Percentiles rank a stretch among this genome's conserved stretches.
Evolutionary conservation across 1,140 invertebrate species (phyloP).

Genomic region (Lordiphosa collinella): DNA sequence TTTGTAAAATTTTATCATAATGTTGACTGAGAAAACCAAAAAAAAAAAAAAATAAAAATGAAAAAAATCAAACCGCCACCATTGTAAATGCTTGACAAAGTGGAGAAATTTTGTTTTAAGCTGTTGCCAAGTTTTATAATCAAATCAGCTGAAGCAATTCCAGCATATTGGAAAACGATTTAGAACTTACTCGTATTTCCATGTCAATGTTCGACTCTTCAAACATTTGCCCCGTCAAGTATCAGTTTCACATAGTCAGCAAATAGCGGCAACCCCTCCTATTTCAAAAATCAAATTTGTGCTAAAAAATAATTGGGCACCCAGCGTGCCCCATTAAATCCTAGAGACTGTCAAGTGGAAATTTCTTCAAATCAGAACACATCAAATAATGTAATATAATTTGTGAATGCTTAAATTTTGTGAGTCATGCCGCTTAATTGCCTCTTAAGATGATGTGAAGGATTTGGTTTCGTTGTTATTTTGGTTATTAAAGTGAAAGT

Average conservation of each 20-base stretch:
- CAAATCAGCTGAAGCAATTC: slow-evolving; percentile 37
- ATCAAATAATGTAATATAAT: slow-evolving; percentile 37
- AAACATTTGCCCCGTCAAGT: slow-evolving; percentile 37
- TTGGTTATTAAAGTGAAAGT: slow-evolving; percentile 20
- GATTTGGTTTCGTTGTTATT: slow-evolving; percentile 32
- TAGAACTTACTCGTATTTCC: slow-evolving; percentile 15
- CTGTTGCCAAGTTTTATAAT: slow-evolving; percentile 47
- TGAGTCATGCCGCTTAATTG: slow-evolving; percentile 63
- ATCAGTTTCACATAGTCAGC: slow-evolving; percentile 38
- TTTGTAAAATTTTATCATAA: slow-evolving; percentile 52
- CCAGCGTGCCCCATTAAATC: slow-evolving; percentile 61
- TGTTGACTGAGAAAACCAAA: slow-evolving; percentile 26
- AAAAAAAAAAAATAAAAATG: slow-evolving; percentile 30
- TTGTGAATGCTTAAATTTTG: slow-evolving; percentile 52
- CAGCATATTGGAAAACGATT: slow-evolving; percentile 39
- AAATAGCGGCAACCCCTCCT: slow-evolving; percentile 27
- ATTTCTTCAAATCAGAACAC: neutral
- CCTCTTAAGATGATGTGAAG: slow-evolving; percentile 61
- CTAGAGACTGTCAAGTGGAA: neutral
- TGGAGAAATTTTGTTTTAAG: slow-evolving; percentile 37
- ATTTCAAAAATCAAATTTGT: slow-evolving; percentile 6
- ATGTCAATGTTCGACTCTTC: slow-evolving; percentile 20
- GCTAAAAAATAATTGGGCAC: slow-evolving; percentile 41
- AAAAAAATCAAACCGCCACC: neutral
- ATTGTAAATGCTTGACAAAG: slow-evolving; percentile 46